Base-by-base conservation (phyloP, 2,888 invertebrate genomes). In the Drosophila trichaetosa region DNA sequence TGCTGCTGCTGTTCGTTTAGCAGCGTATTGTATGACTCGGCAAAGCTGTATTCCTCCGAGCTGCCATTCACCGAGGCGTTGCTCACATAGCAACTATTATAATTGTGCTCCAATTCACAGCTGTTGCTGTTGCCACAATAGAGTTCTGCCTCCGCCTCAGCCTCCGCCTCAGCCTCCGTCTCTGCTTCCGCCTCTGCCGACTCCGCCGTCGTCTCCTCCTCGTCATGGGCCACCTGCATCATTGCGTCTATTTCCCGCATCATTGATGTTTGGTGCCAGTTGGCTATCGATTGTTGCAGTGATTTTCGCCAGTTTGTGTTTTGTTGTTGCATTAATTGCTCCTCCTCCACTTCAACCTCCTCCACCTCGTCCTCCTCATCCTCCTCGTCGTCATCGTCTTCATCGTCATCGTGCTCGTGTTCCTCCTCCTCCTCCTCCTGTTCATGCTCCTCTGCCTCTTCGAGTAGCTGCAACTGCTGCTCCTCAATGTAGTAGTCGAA, bases 11-110 rank as follows among this genome's bases (percentile, higher is more conserved):
- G 86, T 21, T 84, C 82, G 24, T 84, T 90, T 4, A 93, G 76
- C 62, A 93, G 78, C 10, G 92, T 86, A 53, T 93, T 93, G 62
- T 93, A 93, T 0, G 93, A 92, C 59, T 93, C 93, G 7, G 93
- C 92, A 79, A 93, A 93, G 46, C 92, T 93, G 42, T 84, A 92
- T 11, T 67, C 83, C 1, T 67, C 83, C 0, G 56, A 75, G 6
- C 68, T 69, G 8, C 70, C 84, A 54, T 29, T 74, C 16, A 76
- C 81, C 0, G 65, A 67, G 21, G 72, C 71, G 29, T 24, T 68
- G 58, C 46, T 58, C 8, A 66, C 84, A 42, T 76, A 82, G 21
- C 60, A 79, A 16, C 58, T 68, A 40, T 65, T 61, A 8, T 66
- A 82, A 31, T 67, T 69, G 16, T 81, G 80, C 40, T 77, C 89